phyloP scores from a whole-genome alignment of 2,113 vertebrate genomes.

The Rhombomys opimus region DNA sequence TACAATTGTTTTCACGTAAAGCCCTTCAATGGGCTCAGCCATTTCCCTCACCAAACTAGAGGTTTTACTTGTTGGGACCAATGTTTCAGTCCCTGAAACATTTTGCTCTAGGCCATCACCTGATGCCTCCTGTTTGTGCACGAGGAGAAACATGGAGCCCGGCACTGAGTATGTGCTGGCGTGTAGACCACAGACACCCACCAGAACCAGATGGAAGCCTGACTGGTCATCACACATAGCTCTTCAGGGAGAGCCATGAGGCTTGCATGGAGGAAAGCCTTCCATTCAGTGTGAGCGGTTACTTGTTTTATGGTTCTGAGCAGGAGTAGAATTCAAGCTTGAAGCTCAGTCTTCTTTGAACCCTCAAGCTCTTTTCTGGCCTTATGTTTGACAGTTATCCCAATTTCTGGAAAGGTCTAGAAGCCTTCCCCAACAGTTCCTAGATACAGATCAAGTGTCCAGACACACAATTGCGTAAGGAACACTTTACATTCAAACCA shows the following conservation, averaged over 20 bases:
- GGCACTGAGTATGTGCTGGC: neutral
- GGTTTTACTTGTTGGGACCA: neutral
- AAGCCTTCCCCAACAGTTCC: neutral
- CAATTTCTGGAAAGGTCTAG: neutral
- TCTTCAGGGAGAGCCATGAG: neutral
- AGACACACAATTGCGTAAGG: neutral
- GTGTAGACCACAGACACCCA: neutral
- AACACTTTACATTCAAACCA: neutral
- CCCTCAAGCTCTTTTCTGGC: neutral
- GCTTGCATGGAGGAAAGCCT: neutral
- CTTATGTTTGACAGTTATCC: neutral
- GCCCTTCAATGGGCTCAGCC: conserved; percentile 21
- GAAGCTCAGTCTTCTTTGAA: neutral
- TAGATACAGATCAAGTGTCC: neutral
- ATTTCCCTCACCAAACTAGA: neutral
- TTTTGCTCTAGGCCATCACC: conserved; percentile 6
- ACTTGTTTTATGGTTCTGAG: neutral
- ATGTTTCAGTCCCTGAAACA: neutral
- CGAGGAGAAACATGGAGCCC: neutral
- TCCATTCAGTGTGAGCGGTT: neutral
- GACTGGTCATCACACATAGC: neutral
- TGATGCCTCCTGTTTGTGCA: neutral
- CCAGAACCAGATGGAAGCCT: neutral
- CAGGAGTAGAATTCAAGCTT: neutral
- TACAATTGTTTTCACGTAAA: conserved; percentile 53